Conservation (phyloP, 1,140 invertebrate species). For the Atta colombica region DNA sequence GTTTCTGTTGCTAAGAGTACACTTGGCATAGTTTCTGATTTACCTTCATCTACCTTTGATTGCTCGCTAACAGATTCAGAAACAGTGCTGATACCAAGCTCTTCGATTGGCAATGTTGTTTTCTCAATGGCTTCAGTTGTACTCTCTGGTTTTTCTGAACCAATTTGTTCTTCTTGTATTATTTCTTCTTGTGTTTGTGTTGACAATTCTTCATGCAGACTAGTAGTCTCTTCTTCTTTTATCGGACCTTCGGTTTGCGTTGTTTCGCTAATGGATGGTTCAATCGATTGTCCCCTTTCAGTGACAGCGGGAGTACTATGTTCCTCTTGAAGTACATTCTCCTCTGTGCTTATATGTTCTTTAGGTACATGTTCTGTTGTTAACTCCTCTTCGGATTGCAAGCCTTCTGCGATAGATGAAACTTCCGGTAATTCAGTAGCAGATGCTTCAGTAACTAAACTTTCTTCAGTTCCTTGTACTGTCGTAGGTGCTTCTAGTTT, state of each 20-base stretch:
- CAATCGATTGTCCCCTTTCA: slow-evolving; percentile 71
- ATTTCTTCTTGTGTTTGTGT: slow-evolving; percentile 66
- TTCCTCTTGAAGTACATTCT: slow-evolving; percentile 75
- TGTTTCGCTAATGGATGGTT: slow-evolving; percentile 56
- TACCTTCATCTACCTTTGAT: neutral
- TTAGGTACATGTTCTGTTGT: slow-evolving; percentile 23
- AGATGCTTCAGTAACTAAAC: slow-evolving; percentile 54
- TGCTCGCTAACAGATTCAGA: slow-evolving; percentile 35
- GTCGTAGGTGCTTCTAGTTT: slow-evolving; percentile 29
- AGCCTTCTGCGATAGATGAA: slow-evolving; percentile 17
- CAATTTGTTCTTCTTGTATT: slow-evolving; percentile 69
- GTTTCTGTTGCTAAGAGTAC: neutral
- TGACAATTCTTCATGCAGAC: slow-evolving; percentile 48
- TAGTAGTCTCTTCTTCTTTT: slow-evolving; percentile 42
- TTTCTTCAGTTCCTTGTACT: slow-evolving; percentile 59
- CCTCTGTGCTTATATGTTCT: slow-evolving; percentile 49
- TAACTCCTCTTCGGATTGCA: slow-evolving; percentile 38
- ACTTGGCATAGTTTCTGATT: slow-evolving; percentile 35
- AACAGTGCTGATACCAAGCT: slow-evolving; percentile 13
- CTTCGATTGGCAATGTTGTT: slow-evolving; percentile 19
- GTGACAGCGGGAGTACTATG: slow-evolving; percentile 66
- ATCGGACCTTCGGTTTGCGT: slow-evolving; percentile 47
- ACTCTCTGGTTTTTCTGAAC: slow-evolving; percentile 51
- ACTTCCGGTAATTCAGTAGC: slow-evolving; percentile 34
- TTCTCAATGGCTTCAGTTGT: slow-evolving; percentile 42